Conservation (phyloP, 2,888 invertebrate genomes). For the Scaptomyza parva region DNA sequence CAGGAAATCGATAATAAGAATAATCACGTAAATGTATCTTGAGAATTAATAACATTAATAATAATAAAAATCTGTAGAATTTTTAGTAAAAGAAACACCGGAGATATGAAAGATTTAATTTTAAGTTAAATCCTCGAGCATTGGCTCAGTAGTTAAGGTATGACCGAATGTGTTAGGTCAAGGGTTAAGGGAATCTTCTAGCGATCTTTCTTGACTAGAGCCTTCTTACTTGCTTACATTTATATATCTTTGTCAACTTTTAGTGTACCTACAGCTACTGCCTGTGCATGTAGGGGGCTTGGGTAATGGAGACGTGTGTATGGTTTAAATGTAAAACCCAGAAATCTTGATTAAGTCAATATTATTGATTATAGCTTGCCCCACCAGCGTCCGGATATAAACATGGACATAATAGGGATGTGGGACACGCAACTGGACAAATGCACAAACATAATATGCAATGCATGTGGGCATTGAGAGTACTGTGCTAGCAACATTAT, state of each 20-base stretch:
- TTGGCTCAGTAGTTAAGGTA: no score
- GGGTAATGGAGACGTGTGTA: constrained; percentile 20
- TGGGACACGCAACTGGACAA: constrained; percentile 68
- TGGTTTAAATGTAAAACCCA: constrained; percentile 73
- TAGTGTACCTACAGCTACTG: constrained; percentile 19
- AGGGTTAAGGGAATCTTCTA: no score
- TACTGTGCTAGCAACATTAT: constrained; percentile 32
- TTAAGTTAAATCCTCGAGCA: no score
- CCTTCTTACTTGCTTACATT: not conserved
- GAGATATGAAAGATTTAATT: no score
- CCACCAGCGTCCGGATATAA: constrained; percentile 43
- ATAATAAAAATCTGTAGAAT: no score
- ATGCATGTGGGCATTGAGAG: constrained; percentile 39
- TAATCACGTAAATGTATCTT: no score
- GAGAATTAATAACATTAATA: no score
- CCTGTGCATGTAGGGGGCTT: constrained; percentile 29
- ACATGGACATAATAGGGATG: constrained; percentile 25
- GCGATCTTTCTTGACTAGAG: not conserved
- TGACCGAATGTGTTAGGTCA: no score
- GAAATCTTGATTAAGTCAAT: constrained; percentile 85
- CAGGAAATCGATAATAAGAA: no score
- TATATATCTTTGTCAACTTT: constrained; percentile 7
- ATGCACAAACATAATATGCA: constrained; percentile 56
- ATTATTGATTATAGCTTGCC: constrained; percentile 83
- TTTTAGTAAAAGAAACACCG: no score